Conservation (phyloP, 2,797 vertebrate species). For the Tragelaphus oryx region DNA sequence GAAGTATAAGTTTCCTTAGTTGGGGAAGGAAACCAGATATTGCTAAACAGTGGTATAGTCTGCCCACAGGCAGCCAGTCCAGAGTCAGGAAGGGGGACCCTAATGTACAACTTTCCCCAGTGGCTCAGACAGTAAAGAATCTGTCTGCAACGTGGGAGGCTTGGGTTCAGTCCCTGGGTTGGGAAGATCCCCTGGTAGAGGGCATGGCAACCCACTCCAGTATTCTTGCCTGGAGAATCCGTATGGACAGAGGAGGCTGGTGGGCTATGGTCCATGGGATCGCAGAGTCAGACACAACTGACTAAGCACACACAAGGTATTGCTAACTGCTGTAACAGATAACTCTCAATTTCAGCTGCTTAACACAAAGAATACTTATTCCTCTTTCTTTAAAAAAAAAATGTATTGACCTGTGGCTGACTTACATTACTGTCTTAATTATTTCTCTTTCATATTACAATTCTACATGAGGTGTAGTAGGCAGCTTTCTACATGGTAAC, state of each 20-base stretch:
- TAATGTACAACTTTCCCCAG: not conserved
- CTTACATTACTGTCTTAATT: not conserved
- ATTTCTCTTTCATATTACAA: not conserved
- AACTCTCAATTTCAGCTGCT: not conserved
- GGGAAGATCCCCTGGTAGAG: not conserved
- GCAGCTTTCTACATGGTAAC: not conserved
- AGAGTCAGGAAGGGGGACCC: not conserved
- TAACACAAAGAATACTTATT: not conserved
- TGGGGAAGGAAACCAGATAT: not conserved
- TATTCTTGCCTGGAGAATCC: not conserved
- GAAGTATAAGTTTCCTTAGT: not conserved
- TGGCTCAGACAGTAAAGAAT: not conserved
- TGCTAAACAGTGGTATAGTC: not conserved
- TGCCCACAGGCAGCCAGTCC: not conserved
- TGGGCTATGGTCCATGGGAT: not conserved
- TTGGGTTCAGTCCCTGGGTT: not conserved
- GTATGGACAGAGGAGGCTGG: not conserved
- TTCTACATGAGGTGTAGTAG: not conserved
- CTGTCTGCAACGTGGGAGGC: rapidly evolving
- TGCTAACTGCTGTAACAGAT: not conserved
- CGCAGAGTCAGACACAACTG: not conserved
- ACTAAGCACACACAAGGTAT: not conserved
- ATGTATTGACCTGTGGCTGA: not conserved
- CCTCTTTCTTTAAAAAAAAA: not conserved
- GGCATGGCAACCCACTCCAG: not conserved